Percentiles rank a stretch among this genome's conserved stretches.
These are phyloP conservation scores for Hoplostethus mediterraneus DNA, from an alignment of 2,797 vertebrate genomes.

Conservation along the genomic window DNA sequence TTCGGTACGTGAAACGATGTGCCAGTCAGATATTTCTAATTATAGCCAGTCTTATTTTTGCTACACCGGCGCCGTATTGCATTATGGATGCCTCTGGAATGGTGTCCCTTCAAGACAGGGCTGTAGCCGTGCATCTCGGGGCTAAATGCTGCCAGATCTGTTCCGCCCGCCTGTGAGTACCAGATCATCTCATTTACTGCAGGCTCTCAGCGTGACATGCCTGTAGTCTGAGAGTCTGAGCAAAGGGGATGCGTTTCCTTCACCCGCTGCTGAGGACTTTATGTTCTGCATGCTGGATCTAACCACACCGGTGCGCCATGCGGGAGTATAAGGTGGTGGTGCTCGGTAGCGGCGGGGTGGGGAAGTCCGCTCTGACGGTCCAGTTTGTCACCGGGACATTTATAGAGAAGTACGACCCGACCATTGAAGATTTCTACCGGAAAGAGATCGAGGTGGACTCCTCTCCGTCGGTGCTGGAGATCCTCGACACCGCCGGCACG, in stretches of 20 bases:
- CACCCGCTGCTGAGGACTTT: constrained; percentile 31
- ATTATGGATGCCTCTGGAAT: constrained; percentile 74
- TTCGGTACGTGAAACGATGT: constrained; percentile 48
- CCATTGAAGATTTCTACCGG: constrained; percentile 92
- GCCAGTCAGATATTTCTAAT: constrained; percentile 54
- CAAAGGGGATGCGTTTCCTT: constrained; percentile 43
- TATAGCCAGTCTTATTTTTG: constrained; percentile 59
- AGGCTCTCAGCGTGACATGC: constrained; percentile 24
- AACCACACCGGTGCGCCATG: constrained; percentile 73
- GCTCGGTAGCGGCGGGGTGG: constrained; percentile 94
- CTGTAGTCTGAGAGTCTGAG: constrained; percentile 17
- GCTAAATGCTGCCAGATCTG: constrained; percentile 52
- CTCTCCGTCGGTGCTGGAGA: constrained; percentile 95
- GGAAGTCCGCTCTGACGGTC: constrained; percentile 94
- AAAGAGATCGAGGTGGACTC: constrained; percentile 98
- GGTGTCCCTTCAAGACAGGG: constrained; percentile 69
- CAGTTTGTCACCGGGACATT: constrained; percentile 97
- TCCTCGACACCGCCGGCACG: constrained; percentile 95
- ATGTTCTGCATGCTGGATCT: constrained; percentile 61
- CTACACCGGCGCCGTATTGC: constrained; percentile 71
- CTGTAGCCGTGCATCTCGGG: constrained; percentile 45
- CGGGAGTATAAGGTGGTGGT: constrained; percentile 98
- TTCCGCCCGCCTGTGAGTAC: background rate
- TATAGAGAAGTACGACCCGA: constrained; percentile 98
- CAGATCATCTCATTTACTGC: constrained; percentile 24